Percentiles rank a stretch among this genome's conserved stretches.
Evolutionary conservation across 2,797 vertebrate genomes (phyloP).

Genomic region (Sebastes elongatus): DNA sequence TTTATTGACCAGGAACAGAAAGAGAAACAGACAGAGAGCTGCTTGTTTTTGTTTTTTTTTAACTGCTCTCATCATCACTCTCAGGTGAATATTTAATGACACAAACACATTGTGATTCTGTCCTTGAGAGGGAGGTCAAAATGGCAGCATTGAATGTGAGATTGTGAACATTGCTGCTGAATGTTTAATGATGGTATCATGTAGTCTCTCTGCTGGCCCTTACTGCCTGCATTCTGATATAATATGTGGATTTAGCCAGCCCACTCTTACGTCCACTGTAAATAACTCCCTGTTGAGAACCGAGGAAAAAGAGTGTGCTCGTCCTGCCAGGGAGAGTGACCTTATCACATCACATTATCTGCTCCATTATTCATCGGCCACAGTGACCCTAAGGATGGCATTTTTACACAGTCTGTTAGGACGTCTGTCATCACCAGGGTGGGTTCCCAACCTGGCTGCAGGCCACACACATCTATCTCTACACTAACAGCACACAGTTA

Average conservation of each 20-base stretch:
- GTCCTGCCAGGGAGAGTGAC: constrained; percentile 56
- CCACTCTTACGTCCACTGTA: constrained; percentile 48
- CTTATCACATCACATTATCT: constrained; percentile 78
- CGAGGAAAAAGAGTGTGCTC: constrained; percentile 37
- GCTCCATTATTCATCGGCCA: constrained; percentile 74
- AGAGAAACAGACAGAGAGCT: constrained; percentile 9
- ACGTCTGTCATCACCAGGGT: constrained; percentile 68
- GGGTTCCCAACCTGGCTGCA: constrained; percentile 58
- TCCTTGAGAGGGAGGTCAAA: constrained; percentile 71
- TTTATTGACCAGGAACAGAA: constrained; percentile 83
- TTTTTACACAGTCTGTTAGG: constrained; percentile 74
- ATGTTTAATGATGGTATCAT: constrained; percentile 75
- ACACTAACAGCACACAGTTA: constrained; percentile 45
- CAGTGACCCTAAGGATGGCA: constrained; percentile 71
- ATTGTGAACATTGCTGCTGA: constrained; percentile 54
- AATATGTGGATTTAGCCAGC: constrained; percentile 44
- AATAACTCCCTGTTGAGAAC: constrained; percentile 52
- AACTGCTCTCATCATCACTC: constrained; percentile 45
- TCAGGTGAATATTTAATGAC: constrained; percentile 69
- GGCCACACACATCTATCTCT: constrained; percentile 63
- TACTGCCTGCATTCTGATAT: constrained; percentile 40
- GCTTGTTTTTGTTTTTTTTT: constrained; percentile 38
- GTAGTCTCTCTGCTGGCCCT: constrained; percentile 50
- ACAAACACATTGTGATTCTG: constrained; percentile 50
- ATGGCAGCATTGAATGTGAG: constrained; percentile 52